Percentiles rank a stretch among this genome's conserved stretches.
Conservation (phyloP, 2,113 vertebrate species). For the Daboia siamensis region DNA sequence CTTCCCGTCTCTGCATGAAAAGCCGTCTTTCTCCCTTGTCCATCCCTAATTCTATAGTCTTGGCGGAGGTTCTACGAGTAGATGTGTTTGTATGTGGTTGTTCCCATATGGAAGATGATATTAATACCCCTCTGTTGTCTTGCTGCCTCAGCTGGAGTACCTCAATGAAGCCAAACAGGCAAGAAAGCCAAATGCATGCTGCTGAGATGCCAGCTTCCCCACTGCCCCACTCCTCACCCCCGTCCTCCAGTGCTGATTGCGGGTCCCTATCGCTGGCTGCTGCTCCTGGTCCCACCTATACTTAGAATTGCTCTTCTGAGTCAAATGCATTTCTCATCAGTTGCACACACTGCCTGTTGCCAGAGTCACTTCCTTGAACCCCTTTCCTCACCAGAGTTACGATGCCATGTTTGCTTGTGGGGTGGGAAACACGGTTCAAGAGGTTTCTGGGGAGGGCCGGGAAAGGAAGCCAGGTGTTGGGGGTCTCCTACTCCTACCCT, state of each 20-base stretch:
- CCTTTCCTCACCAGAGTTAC: background rate
- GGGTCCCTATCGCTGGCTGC: conserved; percentile 5
- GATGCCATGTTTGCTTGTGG: background rate
- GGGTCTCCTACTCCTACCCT: background rate
- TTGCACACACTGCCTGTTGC: background rate
- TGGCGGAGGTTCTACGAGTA: background rate
- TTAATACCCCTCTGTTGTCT: conserved; percentile 30
- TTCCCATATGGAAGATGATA: background rate
- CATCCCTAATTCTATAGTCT: background rate
- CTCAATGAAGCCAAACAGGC: conserved; percentile 32
- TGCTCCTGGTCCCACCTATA: background rate
- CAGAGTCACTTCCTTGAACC: background rate
- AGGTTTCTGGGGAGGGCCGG: background rate
- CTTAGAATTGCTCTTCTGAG: background rate
- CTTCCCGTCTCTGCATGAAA: background rate
- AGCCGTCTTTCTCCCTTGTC: background rate
- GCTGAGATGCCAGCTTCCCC: background rate
- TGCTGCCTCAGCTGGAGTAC: conserved; percentile 70
- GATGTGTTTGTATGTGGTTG: background rate
- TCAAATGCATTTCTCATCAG: background rate
- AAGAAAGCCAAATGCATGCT: conserved; percentile 23
- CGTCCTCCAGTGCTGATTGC: conserved; percentile 9
- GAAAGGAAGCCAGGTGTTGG: background rate
- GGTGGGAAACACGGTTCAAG: background rate
- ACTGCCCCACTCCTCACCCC: background rate